Evolutionary conservation across 1,140 invertebrate species (phyloP), one percentile per base, ranked within the genome.

Genomic region (Drosophila burlai): DNA sequence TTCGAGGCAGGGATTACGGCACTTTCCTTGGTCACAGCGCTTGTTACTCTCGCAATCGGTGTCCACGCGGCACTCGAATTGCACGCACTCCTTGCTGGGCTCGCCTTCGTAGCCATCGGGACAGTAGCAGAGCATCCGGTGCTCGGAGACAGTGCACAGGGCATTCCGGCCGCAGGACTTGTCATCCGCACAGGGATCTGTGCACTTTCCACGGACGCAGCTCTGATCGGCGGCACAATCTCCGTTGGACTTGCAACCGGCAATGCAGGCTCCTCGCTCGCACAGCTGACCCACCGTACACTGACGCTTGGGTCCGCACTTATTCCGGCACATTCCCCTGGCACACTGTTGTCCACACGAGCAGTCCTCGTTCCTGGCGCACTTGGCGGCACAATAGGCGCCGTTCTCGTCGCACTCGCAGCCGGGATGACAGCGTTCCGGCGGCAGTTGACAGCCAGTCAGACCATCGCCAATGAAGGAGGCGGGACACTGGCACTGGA

Each of bases 81-180:
- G 94, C 72, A 95, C 95, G 90, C 96, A 97, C 85, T 95, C 95
- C 79, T 95, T 95, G 52, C 94, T 95, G 10, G 96, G 96, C 86
- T 97, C 96, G 2, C 97, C 97, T 68, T 96, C 95, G 71, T 94
- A 97, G 6, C 97, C 97, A 84, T 97, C 96, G 1, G 97, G 97
- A 92, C 97, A 98, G 21, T 96, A 94, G 85, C 97, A 98, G 1
- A 98, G 94, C n/a, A 96, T 96, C 40, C 95, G 94, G 92, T 97
- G 97, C 63, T 96, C 96, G 0, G 95, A 96, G 2, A 96, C 95
- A 62, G 95, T 94, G 90, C 96, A 97, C 1, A 96, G 83, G 9
- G 96, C 97, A 93, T 96, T 97, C 74, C 95, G 94, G 43, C 97
- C 96, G 89, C 96, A 97, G 57, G 95, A 94, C 80, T 93, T 93